A percentile compares a stretch with the other conserved stretches of the same genome.
Evolutionary conservation across 2,113 vertebrate genomes (phyloP).

Genomic region (Bufo bufo): DNA sequence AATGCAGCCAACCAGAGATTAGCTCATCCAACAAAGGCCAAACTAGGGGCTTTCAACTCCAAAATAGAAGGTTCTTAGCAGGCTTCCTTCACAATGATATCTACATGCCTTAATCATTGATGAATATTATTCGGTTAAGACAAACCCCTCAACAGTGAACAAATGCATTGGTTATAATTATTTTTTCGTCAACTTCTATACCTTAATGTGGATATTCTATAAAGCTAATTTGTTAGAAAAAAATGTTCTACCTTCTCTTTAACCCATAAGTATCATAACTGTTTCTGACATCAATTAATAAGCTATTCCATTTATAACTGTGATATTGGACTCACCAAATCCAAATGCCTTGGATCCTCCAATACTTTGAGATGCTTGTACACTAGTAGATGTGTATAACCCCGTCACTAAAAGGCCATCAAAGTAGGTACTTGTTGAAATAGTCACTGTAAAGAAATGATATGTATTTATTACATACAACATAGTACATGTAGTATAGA

Average conservation of each 20-base stretch:
- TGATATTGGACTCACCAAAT: slow-evolving; percentile 84
- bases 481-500: not conserved
- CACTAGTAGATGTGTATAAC: slow-evolving; percentile 93
- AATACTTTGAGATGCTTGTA: slow-evolving; percentile 87
- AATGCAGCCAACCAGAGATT: no score
- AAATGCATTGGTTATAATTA: not conserved
- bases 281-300: not conserved
- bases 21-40: no score
- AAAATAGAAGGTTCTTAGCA: no score
- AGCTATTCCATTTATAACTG: not conserved
- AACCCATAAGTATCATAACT: not conserved
- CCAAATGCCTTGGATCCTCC: slow-evolving; percentile 90
- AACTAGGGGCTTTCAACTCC: no score
- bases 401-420: slow-evolving; percentile 95
- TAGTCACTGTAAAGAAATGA: slow-evolving; percentile 81
- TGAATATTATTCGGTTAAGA: no score
- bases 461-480: slow-evolving; percentile 31
- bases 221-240: not conserved
- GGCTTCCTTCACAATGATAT: no score
- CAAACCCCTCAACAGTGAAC: no score
- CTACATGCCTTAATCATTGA: no score
- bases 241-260: not conserved
- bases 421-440: slow-evolving; percentile 95
- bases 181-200: not conserved
- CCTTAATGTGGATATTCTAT: not conserved